These are phyloP conservation scores for Condylura cristata DNA, from an alignment of 2,113 vertebrate genomes.

Conservation along the genomic window DNA sequence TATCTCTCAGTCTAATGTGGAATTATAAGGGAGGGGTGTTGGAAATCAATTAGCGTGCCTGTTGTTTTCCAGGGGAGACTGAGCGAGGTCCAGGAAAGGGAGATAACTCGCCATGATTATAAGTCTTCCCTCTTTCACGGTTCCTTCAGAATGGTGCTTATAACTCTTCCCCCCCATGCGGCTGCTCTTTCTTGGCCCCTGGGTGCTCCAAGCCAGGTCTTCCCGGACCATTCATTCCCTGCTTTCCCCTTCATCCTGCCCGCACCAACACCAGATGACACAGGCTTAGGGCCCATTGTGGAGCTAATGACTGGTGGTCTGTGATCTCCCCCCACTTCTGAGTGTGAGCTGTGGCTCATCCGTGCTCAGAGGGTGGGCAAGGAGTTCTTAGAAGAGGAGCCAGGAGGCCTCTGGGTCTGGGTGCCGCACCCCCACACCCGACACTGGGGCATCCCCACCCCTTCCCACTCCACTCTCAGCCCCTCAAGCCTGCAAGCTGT, in stretches of 20 bases:
- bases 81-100: background rate
- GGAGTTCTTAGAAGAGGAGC: background rate
- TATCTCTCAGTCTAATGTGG: background rate
- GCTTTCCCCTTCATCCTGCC: background rate
- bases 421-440: background rate
- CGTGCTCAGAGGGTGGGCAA: background rate
- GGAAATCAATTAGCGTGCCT: background rate
- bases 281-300: accelerated
- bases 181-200: background rate
- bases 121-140: background rate
- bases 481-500: conserved; percentile 60
- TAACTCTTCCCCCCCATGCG: background rate
- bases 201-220: too few species aligned
- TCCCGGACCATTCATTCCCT: background rate
- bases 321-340: background rate
- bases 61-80: background rate
- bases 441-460: background rate
- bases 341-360: background rate
- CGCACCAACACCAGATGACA: accelerated
- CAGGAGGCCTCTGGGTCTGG: background rate
- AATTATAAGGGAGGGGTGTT: background rate
- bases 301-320: background rate
- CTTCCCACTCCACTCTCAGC: background rate
- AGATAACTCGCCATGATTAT: accelerated
- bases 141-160: background rate